phyloP scores from a whole-genome alignment of 2,113 vertebrate genomes.

The Engraulis encrasicolus region DNA sequence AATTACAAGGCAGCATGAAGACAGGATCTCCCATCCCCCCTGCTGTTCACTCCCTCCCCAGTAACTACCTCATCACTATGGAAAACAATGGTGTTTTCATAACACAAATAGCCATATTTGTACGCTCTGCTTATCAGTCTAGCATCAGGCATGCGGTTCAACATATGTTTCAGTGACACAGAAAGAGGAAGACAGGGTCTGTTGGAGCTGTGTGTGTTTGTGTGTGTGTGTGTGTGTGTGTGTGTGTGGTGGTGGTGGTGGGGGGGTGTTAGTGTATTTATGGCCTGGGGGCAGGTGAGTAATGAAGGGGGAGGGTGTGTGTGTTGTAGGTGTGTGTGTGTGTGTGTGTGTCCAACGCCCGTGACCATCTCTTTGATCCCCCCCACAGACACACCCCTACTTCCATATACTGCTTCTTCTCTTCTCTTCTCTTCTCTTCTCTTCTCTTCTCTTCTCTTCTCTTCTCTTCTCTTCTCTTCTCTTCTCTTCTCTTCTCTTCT shows the following conservation, averaged over 20 bases:
- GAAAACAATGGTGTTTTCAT: constrained; percentile 1
- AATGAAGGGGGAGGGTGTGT: constrained; percentile 18
- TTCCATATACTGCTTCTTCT: too few relatives aligned
- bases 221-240: constrained; percentile 34
- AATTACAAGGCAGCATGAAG: neutral
- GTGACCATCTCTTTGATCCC: constrained; percentile 10
- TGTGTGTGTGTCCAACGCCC: constrained; percentile 33
- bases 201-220: constrained; percentile 5
- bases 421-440: neutral
- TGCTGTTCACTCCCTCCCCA: too few relatives aligned
- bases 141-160: neutral
- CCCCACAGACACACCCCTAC: neutral
- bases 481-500: neutral
- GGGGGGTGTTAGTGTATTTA: constrained; percentile 30
- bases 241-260: neutral
- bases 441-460: neutral
- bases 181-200: neutral
- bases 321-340: too few relatives aligned
- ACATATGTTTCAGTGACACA: neutral
- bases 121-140: neutral
- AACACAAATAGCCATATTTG: neutral
- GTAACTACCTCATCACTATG: neutral
- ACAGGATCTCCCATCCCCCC: neutral
- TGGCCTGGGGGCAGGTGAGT: constrained; percentile 36
- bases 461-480: neutral